phyloP scores from a whole-genome alignment of 2,797 vertebrate genomes.

The Glyptemys insculpta region DNA sequence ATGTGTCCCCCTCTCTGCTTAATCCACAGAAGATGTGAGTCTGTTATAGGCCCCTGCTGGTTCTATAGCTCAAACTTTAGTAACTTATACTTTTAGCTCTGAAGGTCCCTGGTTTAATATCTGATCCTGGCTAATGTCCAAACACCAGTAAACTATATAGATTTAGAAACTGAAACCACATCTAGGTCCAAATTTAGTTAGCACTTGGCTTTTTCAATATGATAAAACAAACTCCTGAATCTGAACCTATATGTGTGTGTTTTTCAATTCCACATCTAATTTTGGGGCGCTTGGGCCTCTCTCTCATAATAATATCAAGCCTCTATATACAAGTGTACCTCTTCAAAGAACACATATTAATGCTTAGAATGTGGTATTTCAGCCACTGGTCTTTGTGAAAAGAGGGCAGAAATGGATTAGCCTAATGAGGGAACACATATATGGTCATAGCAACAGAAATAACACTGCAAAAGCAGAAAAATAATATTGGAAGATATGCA shows the following conservation, averaged over 20 bases:
- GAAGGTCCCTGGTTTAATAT: background rate
- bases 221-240: background rate
- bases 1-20: background rate
- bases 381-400: accelerated
- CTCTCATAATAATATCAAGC: background rate
- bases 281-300: background rate
- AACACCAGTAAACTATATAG: background rate
- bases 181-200: background rate
- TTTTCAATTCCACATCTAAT: background rate
- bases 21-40: background rate
- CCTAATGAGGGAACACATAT: background rate
- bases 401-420: background rate
- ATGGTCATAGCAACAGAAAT: accelerated
- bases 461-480: background rate
- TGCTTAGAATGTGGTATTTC: background rate
- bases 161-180: background rate
- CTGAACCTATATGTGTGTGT: background rate
- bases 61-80: background rate
- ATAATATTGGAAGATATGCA: background rate
- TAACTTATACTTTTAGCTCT: background rate
- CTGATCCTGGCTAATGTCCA: background rate
- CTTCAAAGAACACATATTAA: background rate
- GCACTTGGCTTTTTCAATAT: background rate
- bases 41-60: background rate
- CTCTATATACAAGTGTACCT: background rate